These are phyloP conservation scores for Stratiomys singularior DNA, from an alignment of 2,888 invertebrate genomes.

Conservation along the genomic window DNA sequence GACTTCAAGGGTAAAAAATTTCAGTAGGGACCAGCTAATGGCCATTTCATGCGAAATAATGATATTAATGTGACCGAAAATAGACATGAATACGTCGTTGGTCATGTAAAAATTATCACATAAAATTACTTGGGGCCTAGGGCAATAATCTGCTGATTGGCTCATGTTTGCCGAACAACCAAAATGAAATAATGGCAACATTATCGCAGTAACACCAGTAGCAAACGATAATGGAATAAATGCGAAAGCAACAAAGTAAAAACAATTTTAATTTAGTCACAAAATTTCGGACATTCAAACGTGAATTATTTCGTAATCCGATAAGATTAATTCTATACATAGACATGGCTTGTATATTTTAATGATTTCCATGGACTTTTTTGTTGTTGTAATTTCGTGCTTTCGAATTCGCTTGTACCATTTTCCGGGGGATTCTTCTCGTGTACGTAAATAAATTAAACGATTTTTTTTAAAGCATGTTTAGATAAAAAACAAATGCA, in stretches of 20 bases:
- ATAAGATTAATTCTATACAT: slow-evolving; percentile 13
- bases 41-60: too few species aligned
- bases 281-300: neutral
- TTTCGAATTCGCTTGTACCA: neutral
- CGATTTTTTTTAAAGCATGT: neutral
- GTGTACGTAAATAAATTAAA: neutral
- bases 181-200: neutral
- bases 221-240: slow-evolving; percentile 9
- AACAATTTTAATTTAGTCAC: slow-evolving; percentile 15
- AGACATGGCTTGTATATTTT: neutral
- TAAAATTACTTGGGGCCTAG: neutral
- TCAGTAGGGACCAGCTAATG: too few species aligned
- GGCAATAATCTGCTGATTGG: slow-evolving; percentile 12
- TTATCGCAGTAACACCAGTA: neutral
- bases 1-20: too few species aligned
- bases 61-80: neutral
- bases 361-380: slow-evolving; percentile 7
- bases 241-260: neutral
- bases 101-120: neutral
- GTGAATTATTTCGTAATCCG: slow-evolving; percentile 19
- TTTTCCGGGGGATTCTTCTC: neutral
- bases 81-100: neutral
- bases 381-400: too few species aligned
- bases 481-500: slow-evolving; percentile 11
- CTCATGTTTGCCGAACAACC: neutral